Evolutionary conservation across 2,113 vertebrate genomes (phyloP), one percentile per base, ranked within the genome.

Genomic region (Dasyprocta punctata): DNA sequence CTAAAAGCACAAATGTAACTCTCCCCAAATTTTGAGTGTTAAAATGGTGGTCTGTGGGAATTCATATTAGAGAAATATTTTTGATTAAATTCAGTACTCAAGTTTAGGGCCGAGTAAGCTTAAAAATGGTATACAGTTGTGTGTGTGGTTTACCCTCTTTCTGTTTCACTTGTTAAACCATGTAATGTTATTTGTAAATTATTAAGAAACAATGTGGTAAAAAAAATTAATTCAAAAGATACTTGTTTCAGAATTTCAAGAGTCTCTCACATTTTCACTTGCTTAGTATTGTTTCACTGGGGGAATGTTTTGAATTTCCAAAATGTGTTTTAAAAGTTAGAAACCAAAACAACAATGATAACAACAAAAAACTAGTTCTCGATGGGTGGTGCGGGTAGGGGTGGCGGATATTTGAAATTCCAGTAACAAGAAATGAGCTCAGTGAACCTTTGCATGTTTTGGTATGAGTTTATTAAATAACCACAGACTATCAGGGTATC

Each of bases 391-490:
- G 78, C 84, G 11, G 85, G 97, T 97, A 97, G 98, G 98, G 73
- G 26, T 20, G n/a, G 97, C 97, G 97, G 96, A 94, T 97, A 94
- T 94, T 98, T 98, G 88, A 98, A 98, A 98, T 93, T 96, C 75
- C 75, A 98, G 95, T 97, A 98, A 97, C 95, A 98, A 97, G 94
- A 98, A 97, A 97, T 98, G 98, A 99, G 99, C 99, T 98, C 99
- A 99, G 99, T 99, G 99, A 99, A 99, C 99, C 99, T 99, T 99
- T 99, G 99, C 99, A 99, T 99, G 99, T 99, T 99, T 99, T 99
- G 98, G 96, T 98, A 98, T 98, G 97, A 99, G 98, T 98, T 99
- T 98, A 98, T 98, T 98, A 98, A 99, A 98, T 99, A 99, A 99
- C 99, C 98, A 99, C 99, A 98, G 99, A 99, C 99, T 99, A 98